Conservation (phyloP, 2,888 invertebrate species). For the Lycocerus yunnanus region DNA sequence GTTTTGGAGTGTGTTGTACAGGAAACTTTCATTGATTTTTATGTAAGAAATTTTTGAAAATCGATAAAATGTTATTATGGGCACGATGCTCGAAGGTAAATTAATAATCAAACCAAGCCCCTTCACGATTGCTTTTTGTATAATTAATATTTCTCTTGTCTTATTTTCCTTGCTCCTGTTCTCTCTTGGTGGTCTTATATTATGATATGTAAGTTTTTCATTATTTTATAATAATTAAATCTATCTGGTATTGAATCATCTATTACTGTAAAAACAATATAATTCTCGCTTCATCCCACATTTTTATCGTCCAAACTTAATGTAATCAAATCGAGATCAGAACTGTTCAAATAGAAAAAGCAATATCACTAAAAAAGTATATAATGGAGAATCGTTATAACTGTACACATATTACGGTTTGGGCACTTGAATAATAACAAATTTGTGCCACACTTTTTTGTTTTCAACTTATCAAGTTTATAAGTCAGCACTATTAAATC, state of each 20-base stretch:
- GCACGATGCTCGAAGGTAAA: slow-evolving; percentile 13
- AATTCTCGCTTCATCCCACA: background rate
- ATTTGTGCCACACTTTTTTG: slow-evolving; percentile 4
- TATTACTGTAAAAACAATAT: background rate
- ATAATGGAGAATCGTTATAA: slow-evolving; percentile 17
- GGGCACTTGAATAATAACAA: slow-evolving; percentile 17
- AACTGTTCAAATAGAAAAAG: slow-evolving; percentile 8
- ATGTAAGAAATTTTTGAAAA: background rate
- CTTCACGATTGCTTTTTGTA: slow-evolving; percentile 21
- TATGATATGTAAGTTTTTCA: background rate
- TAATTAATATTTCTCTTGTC: slow-evolving; percentile 23
- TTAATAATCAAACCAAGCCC: slow-evolving; percentile 23
- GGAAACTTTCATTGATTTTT: background rate
- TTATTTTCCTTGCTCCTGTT: slow-evolving; percentile 13
- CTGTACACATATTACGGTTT: slow-evolving; percentile 15
- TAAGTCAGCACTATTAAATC: background rate
- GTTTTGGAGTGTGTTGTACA: rapidly evolving
- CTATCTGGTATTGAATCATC: background rate
- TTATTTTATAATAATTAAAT: slow-evolving; percentile 3
- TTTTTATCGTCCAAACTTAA: background rate
- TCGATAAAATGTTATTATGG: slow-evolving; percentile 16
- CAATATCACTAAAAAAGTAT: slow-evolving; percentile 11
- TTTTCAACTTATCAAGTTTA: background rate
- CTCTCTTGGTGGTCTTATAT: slow-evolving; percentile 20
- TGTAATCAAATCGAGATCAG: background rate